Percentiles rank a stretch among this genome's conserved stretches.
phyloP scores from a whole-genome alignment of 2,888 invertebrate species.

The Baronia brevicornis region DNA sequence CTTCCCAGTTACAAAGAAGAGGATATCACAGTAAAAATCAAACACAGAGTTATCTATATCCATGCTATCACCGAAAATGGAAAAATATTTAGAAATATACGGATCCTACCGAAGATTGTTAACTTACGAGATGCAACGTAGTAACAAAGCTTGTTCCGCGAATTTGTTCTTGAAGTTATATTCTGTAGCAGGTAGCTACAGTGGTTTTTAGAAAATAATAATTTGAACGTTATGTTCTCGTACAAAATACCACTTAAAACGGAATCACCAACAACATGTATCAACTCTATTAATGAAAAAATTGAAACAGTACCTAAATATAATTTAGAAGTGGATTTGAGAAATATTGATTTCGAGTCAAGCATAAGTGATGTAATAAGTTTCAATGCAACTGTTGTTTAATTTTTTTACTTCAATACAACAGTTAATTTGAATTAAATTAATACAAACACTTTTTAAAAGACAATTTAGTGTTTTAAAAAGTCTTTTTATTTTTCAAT shows the following conservation, averaged over 20 bases:
- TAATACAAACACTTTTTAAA: too few species aligned
- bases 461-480: too few species aligned
- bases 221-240: slow-evolving; percentile 2
- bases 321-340: background rate
- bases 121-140: background rate
- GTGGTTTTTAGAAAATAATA: slow-evolving; percentile 5
- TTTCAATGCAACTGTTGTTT: background rate
- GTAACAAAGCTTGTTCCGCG: too few species aligned
- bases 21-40: slow-evolving; percentile 10
- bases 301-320: slow-evolving; percentile 2
- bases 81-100: slow-evolving; percentile 6
- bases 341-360: background rate
- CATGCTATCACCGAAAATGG: slow-evolving; percentile 4
- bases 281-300: background rate
- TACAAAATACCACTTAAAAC: slow-evolving; percentile 2
- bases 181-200: too few species aligned
- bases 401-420: too few species aligned
- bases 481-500: too few species aligned
- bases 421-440: too few species aligned
- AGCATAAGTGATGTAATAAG: background rate
- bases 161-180: too few species aligned
- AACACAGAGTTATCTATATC: slow-evolving; percentile 12
- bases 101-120: slow-evolving; percentile 8
- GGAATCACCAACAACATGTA: background rate
- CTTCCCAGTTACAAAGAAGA: slow-evolving; percentile 9